These are phyloP conservation scores for Leiothrix lutea DNA, from an alignment of 2,113 vertebrate species.

Conservation along the genomic window DNA sequence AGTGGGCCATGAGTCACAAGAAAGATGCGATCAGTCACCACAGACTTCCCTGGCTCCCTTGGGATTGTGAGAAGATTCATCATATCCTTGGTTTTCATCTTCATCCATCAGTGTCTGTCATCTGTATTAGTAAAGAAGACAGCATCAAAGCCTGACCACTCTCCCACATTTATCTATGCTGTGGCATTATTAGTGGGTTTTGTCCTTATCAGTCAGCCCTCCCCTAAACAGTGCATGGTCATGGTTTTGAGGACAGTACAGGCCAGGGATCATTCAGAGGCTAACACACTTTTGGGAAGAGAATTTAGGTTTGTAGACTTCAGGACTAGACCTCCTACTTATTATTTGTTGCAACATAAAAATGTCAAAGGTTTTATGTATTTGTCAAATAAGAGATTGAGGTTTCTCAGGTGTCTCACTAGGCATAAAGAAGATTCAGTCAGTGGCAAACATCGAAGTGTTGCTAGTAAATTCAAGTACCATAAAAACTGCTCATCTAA, in stretches of 20 bases:
- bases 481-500: background rate
- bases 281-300: background rate
- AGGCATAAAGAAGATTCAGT: background rate
- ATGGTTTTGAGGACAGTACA: background rate
- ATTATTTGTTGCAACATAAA: background rate
- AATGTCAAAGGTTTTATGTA: background rate
- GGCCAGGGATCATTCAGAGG: background rate
- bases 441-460: background rate
- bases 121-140: background rate
- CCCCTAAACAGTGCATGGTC: rapidly evolving
- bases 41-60: background rate
- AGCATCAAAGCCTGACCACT: background rate
- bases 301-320: background rate
- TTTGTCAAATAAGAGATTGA: background rate
- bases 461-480: background rate
- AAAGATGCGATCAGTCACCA: background rate
- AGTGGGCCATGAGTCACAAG: background rate
- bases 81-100: background rate
- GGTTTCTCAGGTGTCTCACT: background rate
- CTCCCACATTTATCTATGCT: background rate
- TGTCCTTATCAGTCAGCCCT: background rate
- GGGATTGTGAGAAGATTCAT: background rate
- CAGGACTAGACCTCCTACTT: background rate
- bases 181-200: background rate
- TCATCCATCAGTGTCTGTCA: background rate